Conservation (phyloP, 37 sponge, comb jelly and placozoan species). For the Crambe crambe region DNA sequence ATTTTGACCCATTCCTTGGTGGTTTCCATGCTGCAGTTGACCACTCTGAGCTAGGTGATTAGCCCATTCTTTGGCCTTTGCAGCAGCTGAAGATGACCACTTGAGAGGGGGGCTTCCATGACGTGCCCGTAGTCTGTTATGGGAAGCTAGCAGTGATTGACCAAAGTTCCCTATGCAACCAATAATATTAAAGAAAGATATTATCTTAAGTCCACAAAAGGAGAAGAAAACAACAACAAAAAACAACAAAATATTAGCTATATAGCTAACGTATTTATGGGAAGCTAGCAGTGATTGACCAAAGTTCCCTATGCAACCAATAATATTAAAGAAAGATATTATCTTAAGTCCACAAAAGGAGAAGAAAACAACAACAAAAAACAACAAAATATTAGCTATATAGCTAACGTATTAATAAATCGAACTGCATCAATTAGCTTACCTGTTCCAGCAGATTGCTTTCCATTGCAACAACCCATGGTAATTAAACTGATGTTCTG, state of each 20-base stretch:
- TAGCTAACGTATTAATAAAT: too few relatives aligned
- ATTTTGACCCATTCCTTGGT: constrained; percentile 88
- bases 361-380: background rate
- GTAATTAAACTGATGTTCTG: too few relatives aligned
- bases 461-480: constrained; percentile 2
- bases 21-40: constrained; percentile 65
- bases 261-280: too few relatives aligned
- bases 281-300: constrained; percentile 44
- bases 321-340: too few relatives aligned
- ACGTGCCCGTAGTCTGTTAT: constrained; percentile 72
- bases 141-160: constrained; percentile 53
- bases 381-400: background rate
- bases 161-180: too few relatives aligned
- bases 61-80: constrained; percentile 83
- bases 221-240: background rate
- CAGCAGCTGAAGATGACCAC: constrained; percentile 62
- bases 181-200: too few relatives aligned
- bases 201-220: too few relatives aligned
- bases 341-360: too few relatives aligned
- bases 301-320: too few relatives aligned
- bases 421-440: too few relatives aligned
- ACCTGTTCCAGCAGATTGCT: too few relatives aligned
- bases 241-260: background rate
- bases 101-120: constrained; percentile 73
- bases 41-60: constrained; percentile 60